Base-by-base conservation (phyloP, 1,140 invertebrate genomes). In the Eriocheir sinensis region DNA sequence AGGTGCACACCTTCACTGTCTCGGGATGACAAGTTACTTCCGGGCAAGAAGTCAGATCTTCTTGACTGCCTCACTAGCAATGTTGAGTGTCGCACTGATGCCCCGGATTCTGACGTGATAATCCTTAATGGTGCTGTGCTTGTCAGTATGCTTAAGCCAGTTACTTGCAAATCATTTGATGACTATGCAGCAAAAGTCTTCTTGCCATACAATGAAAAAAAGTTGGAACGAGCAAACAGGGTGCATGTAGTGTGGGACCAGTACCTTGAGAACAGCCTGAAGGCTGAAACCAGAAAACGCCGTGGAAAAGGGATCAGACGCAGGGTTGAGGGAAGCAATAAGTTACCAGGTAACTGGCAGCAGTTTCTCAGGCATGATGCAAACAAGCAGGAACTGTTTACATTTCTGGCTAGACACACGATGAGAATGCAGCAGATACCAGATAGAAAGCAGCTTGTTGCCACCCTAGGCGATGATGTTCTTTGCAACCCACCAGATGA, bases 71-170 rank as follows among this genome's bases (percentile, higher is more conserved):
- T 89, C 86, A 89, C 86, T 89, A 89, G 86, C 86, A n/a, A n/a
- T n/a, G n/a, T n/a, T n/a, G n/a, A n/a, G n/a, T 89, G 86, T 48
- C 44, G 44, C 36, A 48, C 44, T 48, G 44, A 48, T 48, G 44
- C 44, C 4, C 44, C 44, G 44, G 44, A 48, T 48, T 48, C 44
- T 48, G 44, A 48, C 44, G 44, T 48, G 44, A 48, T 48, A 4
- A 48, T 89, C 86, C 34, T 89, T 38, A 9, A 89, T 89, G 86
- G 86, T 89, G 86, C 30, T 89, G 38, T 41, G 86, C 27, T 89
- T 38, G 86, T 89, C 86, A 89, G n/a, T 89, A 89, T 89, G 86
- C 86, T 89, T 9, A 89, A 38, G 86, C 86, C 86, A 89, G 86
- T 89, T 36, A n/a, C 40, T 48, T 48, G 44, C 44, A 4, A 48